Evolutionary conservation across 2,888 invertebrate genomes (phyloP).

Genomic region (Morpho deidamia): DNA sequence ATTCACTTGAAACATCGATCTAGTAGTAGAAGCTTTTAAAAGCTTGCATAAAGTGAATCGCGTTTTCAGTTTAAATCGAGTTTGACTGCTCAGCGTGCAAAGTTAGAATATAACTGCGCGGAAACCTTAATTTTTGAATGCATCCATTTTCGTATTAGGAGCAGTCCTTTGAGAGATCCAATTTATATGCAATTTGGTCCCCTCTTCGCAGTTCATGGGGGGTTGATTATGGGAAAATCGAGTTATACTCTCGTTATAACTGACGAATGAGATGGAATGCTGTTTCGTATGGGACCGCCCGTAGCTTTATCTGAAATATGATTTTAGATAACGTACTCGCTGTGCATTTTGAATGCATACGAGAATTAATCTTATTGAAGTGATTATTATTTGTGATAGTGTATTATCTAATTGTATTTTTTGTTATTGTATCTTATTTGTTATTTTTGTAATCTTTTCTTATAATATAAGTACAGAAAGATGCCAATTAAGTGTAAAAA

Average conservation of each 20-base stretch:
- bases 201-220: slow-evolving; percentile 20
- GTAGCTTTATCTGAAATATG: slow-evolving; percentile 15
- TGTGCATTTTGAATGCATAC: not conserved
- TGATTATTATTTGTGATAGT: too few relatives aligned
- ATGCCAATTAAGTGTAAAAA: too few relatives aligned
- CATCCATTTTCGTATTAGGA: slow-evolving; percentile 19
- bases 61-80: too few relatives aligned
- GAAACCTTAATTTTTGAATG: slow-evolving; percentile 12
- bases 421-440: too few relatives aligned
- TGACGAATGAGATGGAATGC: slow-evolving; percentile 20
- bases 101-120: not conserved
- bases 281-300: slow-evolving; percentile 11
- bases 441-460: too few relatives aligned
- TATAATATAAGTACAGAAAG: too few relatives aligned
- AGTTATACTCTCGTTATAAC: slow-evolving; percentile 29
- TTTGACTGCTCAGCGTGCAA: too few relatives aligned
- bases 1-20: too few relatives aligned
- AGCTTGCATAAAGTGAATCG: too few relatives aligned
- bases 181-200: slow-evolving; percentile 25
- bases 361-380: too few relatives aligned
- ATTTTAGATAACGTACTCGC: slow-evolving; percentile 9
- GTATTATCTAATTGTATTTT: too few relatives aligned
- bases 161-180: slow-evolving; percentile 22
- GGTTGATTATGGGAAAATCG: slow-evolving; percentile 28
- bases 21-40: too few relatives aligned